phyloP scores from a whole-genome alignment of 2,888 invertebrate species.

The Phrixothrix hirtus region DNA sequence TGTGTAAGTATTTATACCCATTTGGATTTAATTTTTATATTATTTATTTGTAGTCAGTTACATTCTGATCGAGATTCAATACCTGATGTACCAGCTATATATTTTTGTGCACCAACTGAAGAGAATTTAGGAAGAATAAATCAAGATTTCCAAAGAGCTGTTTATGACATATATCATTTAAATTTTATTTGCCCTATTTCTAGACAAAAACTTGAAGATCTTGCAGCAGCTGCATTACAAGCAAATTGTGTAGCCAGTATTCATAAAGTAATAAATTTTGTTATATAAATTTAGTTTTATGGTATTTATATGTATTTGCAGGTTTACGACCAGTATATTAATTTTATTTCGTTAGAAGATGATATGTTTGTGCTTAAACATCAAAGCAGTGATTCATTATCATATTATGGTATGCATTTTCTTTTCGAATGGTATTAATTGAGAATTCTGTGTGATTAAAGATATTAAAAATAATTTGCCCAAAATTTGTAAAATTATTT shows the following conservation, averaged over 20 bases:
- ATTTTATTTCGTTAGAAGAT: constrained; percentile 97
- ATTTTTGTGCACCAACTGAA: constrained; percentile 95
- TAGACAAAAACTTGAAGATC: constrained; percentile 89
- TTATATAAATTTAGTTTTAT: background rate
- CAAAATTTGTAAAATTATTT: too few relatives aligned
- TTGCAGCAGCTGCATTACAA: constrained; percentile 90
- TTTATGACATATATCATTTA: constrained; percentile 93
- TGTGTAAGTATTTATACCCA: constrained; percentile 73
- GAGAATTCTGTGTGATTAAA: too few relatives aligned
- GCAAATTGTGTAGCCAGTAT: constrained; percentile 89
- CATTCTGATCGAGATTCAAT: constrained; percentile 90
- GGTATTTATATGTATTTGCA: too few relatives aligned
- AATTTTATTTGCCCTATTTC: constrained; percentile 97
- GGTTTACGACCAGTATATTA: constrained; percentile 97
- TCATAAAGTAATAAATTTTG: constrained; percentile 68
- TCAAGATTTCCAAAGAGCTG: constrained; percentile 83
- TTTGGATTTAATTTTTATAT: too few relatives aligned
- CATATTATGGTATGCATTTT: constrained; percentile 95
- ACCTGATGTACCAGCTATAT: constrained; percentile 97
- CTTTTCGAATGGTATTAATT: too few relatives aligned
- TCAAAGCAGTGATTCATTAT: constrained; percentile 86
- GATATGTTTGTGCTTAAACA: constrained; percentile 94
- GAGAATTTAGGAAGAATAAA: constrained; percentile 94
- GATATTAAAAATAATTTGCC: too few relatives aligned
- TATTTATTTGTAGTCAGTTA: constrained; percentile 65